Base-by-base conservation (phyloP, 2,888 invertebrate species). In the Epirrhoe tristata region DNA sequence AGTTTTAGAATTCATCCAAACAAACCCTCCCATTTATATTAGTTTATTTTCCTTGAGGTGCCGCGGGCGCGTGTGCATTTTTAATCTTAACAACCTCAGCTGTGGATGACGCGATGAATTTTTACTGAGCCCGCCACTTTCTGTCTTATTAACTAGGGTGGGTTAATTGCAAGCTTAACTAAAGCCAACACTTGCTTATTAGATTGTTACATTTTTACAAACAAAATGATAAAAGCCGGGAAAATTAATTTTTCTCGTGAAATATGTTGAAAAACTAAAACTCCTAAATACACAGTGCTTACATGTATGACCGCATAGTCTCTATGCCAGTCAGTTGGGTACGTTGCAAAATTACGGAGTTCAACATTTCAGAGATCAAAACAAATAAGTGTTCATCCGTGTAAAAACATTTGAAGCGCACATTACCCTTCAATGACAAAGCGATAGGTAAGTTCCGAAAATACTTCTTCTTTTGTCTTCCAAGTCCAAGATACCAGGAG, bases 1-100 rank as follows among this genome's bases (percentile, higher is more conserved):
- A 0, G 34, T 34, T 7, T 34, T 1, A 34, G 34, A 0, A 34
- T 34, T 12, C 12, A 43, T 12, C 39, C 10, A 43, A 43, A 43
- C 39, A 43, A 43, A 43, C 39, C 2, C 39, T 43, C 39, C 39
- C 5, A 43, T 43, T 43, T 43, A 43, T 43, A 43, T 43, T 43
- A 43, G 39, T 43, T 43, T 43, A 82, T 88, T 90, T 91, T 91
- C 89, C 90, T 91, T 87, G 85, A 88, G 89, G 88, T 87, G 80
- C 78, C 79, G 79, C 74, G 75, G 81, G 74, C 83, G 81, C 80
- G 88, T 90, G 91, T 91, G 91, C 91, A 91, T 90, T 86, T 91
- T 92, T 92, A 92, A 92, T 90, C 86, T 91, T 91, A 85, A 92
- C 86, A 81, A 76, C 87, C 86, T 81, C 83, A 79, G 79, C 80